Evolutionary conservation across 1,140 invertebrate species (phyloP), one percentile per base, ranked within the genome.

Genomic region (Camponotus vicinus): DNA sequence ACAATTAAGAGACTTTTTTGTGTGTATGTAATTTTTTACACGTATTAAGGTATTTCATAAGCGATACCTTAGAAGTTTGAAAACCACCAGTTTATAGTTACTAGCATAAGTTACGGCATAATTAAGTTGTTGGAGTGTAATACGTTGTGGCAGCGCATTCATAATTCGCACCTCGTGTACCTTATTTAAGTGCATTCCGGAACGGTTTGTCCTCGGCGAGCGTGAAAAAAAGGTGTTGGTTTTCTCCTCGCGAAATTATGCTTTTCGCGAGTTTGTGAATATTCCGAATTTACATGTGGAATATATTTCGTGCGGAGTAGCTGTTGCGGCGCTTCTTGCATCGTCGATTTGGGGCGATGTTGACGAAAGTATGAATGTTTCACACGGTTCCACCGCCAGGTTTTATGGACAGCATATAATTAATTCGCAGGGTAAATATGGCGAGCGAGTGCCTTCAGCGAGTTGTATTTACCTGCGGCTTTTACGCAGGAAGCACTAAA

Each of bases 311-410:
- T 27, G 69, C 45, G 8, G 5, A 18, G 3, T 37, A 9, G 40
- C 18, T 52, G 77, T 85, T 45, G 15, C n/a, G 57, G 32, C 71
- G n/a, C 59, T 86, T 83, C 75, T 89, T 83, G 76, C 79, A 15
- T 21, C 45, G 21, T 11, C 27, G n/a, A 57, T 73, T 40, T 49
- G 2, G 52, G n/a, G 11, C 45, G 7, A 2, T 82, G 85, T 86
- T 86, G 85, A 88, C 85, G 88, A 78, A 70, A 63, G 83, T 79
- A 89, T 89, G 77, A 89, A 86, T 89, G 69, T 79, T 80, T 89
- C 61, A 77, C 70, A 21, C 40, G 45, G 7, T 67, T 63, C 55
- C 21, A 21, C 37, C 42, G 13, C 11, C 49, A 27, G 27, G 78
- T 86, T 89, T 89, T 89, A 89, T 69, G 85, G 59, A 89, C 78